phyloP scores from a whole-genome alignment of 2,797 vertebrate species.

The Oryzias sinensis region DNA sequence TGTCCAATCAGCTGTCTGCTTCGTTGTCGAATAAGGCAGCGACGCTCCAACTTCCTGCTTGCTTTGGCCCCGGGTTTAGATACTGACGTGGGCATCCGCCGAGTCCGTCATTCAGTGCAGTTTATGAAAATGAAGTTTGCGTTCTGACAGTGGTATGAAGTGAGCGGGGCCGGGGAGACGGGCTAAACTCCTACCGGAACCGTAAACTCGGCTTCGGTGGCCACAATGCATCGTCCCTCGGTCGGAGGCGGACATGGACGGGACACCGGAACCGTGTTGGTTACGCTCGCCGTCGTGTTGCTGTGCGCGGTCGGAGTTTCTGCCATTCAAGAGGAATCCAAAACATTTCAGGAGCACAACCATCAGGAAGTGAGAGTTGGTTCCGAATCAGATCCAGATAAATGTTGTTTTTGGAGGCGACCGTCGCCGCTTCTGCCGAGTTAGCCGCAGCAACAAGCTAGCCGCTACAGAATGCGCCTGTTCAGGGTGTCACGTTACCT shows the following conservation, averaged over 20 bases:
- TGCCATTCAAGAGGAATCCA: conserved; percentile 72
- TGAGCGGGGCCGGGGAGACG: conserved; percentile 12
- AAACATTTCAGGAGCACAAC: conserved; percentile 54
- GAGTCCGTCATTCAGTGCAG: neutral
- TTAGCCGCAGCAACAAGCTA: conserved; percentile 37
- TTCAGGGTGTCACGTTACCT: conserved; percentile 9
- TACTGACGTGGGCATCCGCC: conserved; percentile 37
- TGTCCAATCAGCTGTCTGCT: conserved; percentile 46
- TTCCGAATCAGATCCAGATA: fast-evolving
- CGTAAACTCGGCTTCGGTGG: conserved; percentile 2
- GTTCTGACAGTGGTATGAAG: conserved; percentile 19
- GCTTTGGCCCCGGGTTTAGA: conserved; percentile 5
- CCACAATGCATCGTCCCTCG: conserved; percentile 58
- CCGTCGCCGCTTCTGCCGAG: conserved; percentile 11
- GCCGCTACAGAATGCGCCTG: neutral
- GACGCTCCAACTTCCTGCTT: conserved; percentile 7
- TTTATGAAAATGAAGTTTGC: conserved; percentile 44
- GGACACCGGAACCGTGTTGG: conserved; percentile 25
- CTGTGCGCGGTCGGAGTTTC: conserved; percentile 60
- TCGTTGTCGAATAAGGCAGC: conserved; percentile 1
- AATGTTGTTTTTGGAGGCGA: neutral
- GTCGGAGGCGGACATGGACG: conserved; percentile 49
- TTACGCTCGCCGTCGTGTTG: conserved; percentile 52
- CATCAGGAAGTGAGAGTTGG: conserved; percentile 60
- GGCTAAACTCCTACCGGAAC: neutral